A percentile compares a stretch with the other conserved stretches of the same genome.
These are phyloP conservation scores for Gymnoscelis rufifasciata DNA, from an alignment of 2,888 invertebrate genomes.

Conservation along the genomic window DNA sequence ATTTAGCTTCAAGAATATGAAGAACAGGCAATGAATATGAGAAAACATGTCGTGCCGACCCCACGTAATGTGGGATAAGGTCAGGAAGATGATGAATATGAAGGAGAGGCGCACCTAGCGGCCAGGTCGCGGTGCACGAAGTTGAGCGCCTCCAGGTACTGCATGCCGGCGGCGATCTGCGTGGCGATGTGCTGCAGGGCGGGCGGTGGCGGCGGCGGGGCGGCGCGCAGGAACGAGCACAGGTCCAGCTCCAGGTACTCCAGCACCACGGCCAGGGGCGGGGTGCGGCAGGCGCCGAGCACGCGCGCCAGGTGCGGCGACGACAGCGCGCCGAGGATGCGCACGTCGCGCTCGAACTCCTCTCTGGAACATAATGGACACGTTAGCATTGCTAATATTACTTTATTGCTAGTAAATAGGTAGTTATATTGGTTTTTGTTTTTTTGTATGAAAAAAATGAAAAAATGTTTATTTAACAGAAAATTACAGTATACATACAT, in stretches of 20 bases:
- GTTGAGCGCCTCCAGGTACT: slow-evolving; percentile 91
- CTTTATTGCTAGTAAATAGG: no score
- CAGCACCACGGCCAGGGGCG: slow-evolving; percentile 88
- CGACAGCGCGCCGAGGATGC: slow-evolving; percentile 89
- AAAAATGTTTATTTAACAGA: no score
- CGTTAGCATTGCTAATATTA: no score
- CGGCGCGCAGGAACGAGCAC: slow-evolving; percentile 87
- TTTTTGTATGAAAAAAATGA: no score
- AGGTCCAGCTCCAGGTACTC: slow-evolving; percentile 92
- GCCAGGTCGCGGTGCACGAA: slow-evolving; percentile 95
- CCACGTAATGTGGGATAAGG: no score
- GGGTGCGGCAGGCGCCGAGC: slow-evolving; percentile 86
- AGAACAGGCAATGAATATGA: no score
- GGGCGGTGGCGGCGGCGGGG: slow-evolving; percentile 83
- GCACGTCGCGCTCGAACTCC: slow-evolving; percentile 92
- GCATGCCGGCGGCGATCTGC: slow-evolving; percentile 95
- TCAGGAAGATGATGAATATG: no score
- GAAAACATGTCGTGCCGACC: no score
- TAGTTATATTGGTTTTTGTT: no score
- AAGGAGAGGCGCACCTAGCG: slow-evolving; percentile 84
- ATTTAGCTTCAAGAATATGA: no score
- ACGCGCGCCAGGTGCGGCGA: slow-evolving; percentile 88
- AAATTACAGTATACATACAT: no score
- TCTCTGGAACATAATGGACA: slow-evolving; percentile 82
- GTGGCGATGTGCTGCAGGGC: slow-evolving; percentile 88